Evolutionary conservation across 2,113 vertebrate genomes (phyloP), one percentile per base, ranked within the genome.

Genomic region (Falco punctatus): DNA sequence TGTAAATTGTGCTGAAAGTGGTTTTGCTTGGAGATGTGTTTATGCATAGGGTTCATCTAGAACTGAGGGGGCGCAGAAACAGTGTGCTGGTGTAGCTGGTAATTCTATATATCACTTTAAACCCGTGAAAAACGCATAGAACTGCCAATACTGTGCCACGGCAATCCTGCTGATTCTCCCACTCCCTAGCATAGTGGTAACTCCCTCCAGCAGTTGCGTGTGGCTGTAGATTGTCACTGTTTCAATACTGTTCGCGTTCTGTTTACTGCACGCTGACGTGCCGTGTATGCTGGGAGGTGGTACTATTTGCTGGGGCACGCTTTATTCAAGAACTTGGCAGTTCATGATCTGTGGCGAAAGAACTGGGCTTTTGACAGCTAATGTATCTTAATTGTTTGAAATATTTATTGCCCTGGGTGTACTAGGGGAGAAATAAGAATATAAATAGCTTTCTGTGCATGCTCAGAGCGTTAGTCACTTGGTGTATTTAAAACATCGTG

Each of bases 401-500:
- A 85, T 87, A 70, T 77, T 94, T 92, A 24, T 52, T 91, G 89
- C 72, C n/a, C 86, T 95, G 80, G 24, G 35, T 93, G 32, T 67
- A 33, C 40, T 44, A 22, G 38, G 35, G 81, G 58, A 88, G 87
- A 81, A 95, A 62, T 61, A 62, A n/a, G 83, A 28, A 8, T 85
- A 91, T 80, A 94, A 95, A 96, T 92, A 96, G 70, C 69, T 52
- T 72, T 84, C 77, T 52, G 46, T 80, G 84, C 91, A 4, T 94
- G 84, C 91, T 81, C 81, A 11, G 71, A 48, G 54, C n/a, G 17
- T 85, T 58, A 92, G 90, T 95, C 92, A 95, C 83, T 92, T 33
- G 73, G 38, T 77, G 54, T 62, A 81, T 87, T 94, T 90, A 70
- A 91, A 92, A 88, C 78, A 72, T 72, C 24, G 0, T 61, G 81